phyloP scores from a whole-genome alignment of 2,113 vertebrate species.

The Amia ocellicauda region DNA sequence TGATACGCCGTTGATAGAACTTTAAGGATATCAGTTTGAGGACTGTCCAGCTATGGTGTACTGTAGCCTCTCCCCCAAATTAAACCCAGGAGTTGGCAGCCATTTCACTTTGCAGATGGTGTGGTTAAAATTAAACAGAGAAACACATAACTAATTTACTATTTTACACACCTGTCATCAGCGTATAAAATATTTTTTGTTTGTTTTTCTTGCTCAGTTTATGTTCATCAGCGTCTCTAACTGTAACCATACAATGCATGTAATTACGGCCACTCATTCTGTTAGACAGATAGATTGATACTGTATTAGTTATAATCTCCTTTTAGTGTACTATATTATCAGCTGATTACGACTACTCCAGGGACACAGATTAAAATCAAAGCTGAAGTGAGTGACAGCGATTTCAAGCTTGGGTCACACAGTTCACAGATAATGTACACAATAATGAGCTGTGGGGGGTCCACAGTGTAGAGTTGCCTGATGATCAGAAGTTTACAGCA shows the following conservation, averaged over 20 bases:
- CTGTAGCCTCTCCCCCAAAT: no score
- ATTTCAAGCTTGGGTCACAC: neutral
- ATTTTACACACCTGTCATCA: no score
- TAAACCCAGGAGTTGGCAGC: no score
- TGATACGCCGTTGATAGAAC: no score
- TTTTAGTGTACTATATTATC: constrained; percentile 5
- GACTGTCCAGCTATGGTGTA: no score
- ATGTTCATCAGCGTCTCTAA: no score
- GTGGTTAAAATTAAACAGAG: no score
- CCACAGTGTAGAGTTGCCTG: neutral
- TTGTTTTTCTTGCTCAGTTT: no score
- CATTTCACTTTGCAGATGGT: no score
- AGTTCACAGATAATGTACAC: neutral
- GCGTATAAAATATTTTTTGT: no score
- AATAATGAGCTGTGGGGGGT: neutral
- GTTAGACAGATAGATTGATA: neutral
- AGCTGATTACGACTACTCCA: constrained; percentile 2
- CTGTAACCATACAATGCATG: neutral
- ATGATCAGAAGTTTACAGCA: constrained; percentile 38
- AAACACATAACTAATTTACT: no score
- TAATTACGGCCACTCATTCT: neutral
- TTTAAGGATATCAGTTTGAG: no score
- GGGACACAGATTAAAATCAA: constrained; percentile 8
- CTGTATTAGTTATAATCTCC: constrained; percentile 8
- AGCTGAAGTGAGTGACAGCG: neutral